Base-by-base conservation (phyloP, 2,113 vertebrate genomes). In the Corvus hawaiiensis region DNA sequence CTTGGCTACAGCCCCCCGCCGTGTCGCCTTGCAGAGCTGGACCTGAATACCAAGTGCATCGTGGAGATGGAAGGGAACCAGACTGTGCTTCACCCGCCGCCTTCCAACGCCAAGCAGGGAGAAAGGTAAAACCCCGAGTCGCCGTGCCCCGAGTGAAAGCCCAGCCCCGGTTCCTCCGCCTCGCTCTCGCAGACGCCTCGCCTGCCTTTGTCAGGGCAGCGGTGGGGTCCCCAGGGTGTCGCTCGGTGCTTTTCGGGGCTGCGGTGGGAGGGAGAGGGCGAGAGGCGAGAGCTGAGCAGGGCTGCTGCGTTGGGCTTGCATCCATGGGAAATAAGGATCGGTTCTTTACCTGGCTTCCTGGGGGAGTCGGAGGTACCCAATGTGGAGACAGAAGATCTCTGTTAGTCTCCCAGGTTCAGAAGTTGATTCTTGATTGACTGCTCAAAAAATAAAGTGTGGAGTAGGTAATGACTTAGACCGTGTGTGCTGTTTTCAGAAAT, bases 51-150 rank as follows among this genome's bases (percentile, higher is more conserved):
- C 92, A 99, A 99, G 98, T 99, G 99, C 96, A 98, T 99, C 96
- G 98, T 99, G 98, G 99, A 99, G 68, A 99, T 99, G 99, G 99
- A 99, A 97, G 99, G 99, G 92, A 99, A 99, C 92, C 99, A 99
- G 87, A 99, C 99, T 7, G 98, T 99, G 64, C 98, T 99, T 77
- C 98, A 99, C 97, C 98, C 99, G 37, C 99, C 99, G 73, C 99
- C 99, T 87, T 98, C 97, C 94, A 96, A 98, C 44, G 98, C 98
- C 96, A 99, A 99, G 84, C 98, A 98, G 97, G 99, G 98, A 97
- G 99, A 99, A 86, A 99, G 96, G 96, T 96, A 94, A 94, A 78
- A 84, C 2, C n/a, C 35, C 13, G 5, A 20, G 32, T 27, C 26
- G 46, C 62, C 27, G 52, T 41, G 68, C 54, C 32, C 44, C 49